These are phyloP conservation scores for Caenorhabditis brenneri DNA, from an alignment of 1,140 invertebrate species.

Conservation along the genomic window DNA sequence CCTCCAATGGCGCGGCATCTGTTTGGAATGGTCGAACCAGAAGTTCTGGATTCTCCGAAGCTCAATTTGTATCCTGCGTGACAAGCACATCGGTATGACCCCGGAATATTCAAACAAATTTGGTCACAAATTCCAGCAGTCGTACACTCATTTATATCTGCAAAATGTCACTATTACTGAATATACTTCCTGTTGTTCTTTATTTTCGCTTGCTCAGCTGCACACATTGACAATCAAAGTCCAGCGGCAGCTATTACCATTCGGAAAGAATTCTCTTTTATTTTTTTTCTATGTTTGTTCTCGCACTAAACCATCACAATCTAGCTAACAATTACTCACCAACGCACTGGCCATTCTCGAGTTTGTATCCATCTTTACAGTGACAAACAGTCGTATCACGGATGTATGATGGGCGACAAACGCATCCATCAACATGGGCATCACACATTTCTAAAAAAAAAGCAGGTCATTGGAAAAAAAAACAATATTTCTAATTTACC, in stretches of 20 bases:
- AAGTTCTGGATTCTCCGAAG: background rate
- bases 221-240: background rate
- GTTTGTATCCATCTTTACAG: slow-evolving; percentile 52
- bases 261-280: background rate
- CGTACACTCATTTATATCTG: slow-evolving; percentile 90
- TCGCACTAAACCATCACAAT: slow-evolving; percentile 16
- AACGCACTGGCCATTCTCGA: slow-evolving; percentile 53
- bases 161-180: too few relatives aligned
- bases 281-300: background rate
- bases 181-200: background rate
- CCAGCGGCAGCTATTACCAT: background rate
- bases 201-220: background rate
- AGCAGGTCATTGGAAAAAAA: slow-evolving; percentile 35
- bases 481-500: background rate
- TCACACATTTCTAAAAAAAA: slow-evolving; percentile 46
- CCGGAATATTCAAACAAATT: slow-evolving; percentile 79
- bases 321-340: slow-evolving; percentile 52
- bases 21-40: background rate
- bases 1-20: slow-evolving; percentile 66
- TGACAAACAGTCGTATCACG: slow-evolving; percentile 50
- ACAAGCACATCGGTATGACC: slow-evolving; percentile 90
- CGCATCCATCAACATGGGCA: slow-evolving; percentile 46
- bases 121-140: slow-evolving; percentile 82
- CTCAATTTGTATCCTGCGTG: slow-evolving; percentile 80
- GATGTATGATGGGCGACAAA: slow-evolving; percentile 53